A percentile compares a stretch with the other conserved stretches of the same genome.
phyloP scores from a whole-genome alignment of 2,113 vertebrate species.

The Chamaetylas fuelleborni region DNA sequence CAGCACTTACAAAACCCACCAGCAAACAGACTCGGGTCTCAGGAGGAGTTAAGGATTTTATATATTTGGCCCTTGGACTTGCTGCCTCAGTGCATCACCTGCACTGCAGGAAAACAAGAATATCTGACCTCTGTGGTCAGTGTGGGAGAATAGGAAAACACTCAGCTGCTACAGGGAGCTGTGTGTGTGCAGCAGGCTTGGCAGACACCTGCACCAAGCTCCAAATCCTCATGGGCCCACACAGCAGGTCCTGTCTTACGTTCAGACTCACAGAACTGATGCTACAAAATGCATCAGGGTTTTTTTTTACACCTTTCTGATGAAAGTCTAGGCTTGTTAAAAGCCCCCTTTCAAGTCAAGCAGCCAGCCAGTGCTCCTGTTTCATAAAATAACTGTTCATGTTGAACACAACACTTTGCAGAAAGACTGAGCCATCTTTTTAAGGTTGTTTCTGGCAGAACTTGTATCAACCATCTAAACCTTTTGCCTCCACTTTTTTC shows the following conservation, averaged over 20 bases:
- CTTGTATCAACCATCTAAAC: neutral
- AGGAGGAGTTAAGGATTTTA: fast-evolving
- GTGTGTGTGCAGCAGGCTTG: neutral
- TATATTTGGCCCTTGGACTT: neutral
- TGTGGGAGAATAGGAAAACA: neutral
- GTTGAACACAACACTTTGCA: neutral
- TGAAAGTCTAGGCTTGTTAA: neutral
- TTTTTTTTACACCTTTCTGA: neutral
- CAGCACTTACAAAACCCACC: no score
- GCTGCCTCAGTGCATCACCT: neutral
- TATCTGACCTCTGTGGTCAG: neutral
- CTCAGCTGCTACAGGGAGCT: neutral
- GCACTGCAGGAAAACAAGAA: neutral
- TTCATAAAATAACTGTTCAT: neutral
- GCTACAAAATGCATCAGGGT: neutral
- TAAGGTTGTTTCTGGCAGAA: neutral
- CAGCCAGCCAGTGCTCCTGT: neutral
- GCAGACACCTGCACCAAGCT: neutral
- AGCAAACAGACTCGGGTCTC: no score
- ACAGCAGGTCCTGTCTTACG: neutral
- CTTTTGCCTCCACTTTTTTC: neutral
- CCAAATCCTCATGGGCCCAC: neutral
- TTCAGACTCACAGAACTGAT: neutral
- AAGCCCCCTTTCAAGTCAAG: neutral
- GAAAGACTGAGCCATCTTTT: neutral